Conservation (phyloP, 2,113 vertebrate species). For the Pitta sordida region DNA sequence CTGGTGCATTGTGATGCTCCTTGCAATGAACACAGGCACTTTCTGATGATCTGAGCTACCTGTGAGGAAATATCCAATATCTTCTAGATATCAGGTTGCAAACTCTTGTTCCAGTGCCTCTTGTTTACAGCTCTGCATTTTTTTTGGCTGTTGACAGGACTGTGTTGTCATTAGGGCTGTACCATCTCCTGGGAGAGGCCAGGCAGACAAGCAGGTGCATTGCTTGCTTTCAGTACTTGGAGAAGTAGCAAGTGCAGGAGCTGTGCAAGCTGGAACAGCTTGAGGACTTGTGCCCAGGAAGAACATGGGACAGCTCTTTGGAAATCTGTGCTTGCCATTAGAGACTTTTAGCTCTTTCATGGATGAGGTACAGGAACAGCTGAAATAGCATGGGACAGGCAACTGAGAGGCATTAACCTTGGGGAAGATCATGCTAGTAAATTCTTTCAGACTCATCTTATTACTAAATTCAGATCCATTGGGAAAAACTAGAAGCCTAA, state of each 20-base stretch:
- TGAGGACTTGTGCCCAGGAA: neutral
- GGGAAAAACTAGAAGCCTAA: neutral
- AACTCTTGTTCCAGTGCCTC: neutral
- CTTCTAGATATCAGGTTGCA: neutral
- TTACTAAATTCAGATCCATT: neutral
- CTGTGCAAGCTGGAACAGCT: neutral
- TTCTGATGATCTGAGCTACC: neutral
- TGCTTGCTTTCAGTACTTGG: neutral
- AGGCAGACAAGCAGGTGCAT: neutral
- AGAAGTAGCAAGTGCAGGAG: neutral
- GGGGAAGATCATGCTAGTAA: neutral
- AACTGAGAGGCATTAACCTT: neutral
- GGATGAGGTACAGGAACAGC: neutral
- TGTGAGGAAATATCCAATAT: neutral
- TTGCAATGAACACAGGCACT: accelerated
- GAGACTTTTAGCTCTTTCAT: neutral
- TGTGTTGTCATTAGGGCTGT: neutral
- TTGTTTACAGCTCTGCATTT: neutral
- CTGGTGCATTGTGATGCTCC: accelerated
- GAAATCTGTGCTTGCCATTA: neutral
- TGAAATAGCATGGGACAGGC: neutral
- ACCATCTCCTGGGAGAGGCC: neutral
- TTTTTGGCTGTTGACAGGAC: neutral
- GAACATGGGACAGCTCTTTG: neutral
- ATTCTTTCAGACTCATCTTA: neutral